Conservation (phyloP, 2,113 vertebrate species). For the Istiophorus platypterus region DNA sequence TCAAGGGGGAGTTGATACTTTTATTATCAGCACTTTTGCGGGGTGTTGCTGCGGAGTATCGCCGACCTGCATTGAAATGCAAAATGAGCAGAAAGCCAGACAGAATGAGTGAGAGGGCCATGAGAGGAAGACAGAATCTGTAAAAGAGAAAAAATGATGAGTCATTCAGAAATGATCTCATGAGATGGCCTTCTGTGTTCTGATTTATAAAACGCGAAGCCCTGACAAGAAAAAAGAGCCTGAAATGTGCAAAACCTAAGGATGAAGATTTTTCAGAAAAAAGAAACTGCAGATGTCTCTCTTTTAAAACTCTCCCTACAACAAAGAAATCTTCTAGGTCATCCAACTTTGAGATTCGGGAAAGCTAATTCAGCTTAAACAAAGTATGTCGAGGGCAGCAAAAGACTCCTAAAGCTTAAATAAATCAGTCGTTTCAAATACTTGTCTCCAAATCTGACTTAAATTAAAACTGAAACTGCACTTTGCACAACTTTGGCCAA, state of each 20-base stretch:
- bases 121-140: no score
- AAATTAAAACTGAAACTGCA: not conserved
- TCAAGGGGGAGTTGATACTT: constrained; percentile 12
- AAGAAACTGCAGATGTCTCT: no score
- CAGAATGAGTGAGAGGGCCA: constrained; percentile 7
- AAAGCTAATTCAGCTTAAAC: not conserved
- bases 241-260: not conserved
- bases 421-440: no score
- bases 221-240: not conserved
- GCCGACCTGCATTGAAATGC: constrained; percentile 13
- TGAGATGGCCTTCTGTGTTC: constrained; percentile 27
- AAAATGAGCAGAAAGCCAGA: constrained; percentile 8
- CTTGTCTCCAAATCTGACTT: no score
- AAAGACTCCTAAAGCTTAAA: no score
- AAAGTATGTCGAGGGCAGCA: not conserved
- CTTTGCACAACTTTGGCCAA: no score
- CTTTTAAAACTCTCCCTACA: no score
- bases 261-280: not conserved
- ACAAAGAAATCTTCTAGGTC: no score
- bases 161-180: constrained; percentile 44
- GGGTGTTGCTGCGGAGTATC: not conserved
- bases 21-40: constrained; percentile 6
- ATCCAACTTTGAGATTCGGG: not conserved
- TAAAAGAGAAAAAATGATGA: constrained; percentile 16
- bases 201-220: constrained; percentile 1